Base-by-base conservation (phyloP, 2,113 vertebrate species). In the Alligator sinensis region DNA sequence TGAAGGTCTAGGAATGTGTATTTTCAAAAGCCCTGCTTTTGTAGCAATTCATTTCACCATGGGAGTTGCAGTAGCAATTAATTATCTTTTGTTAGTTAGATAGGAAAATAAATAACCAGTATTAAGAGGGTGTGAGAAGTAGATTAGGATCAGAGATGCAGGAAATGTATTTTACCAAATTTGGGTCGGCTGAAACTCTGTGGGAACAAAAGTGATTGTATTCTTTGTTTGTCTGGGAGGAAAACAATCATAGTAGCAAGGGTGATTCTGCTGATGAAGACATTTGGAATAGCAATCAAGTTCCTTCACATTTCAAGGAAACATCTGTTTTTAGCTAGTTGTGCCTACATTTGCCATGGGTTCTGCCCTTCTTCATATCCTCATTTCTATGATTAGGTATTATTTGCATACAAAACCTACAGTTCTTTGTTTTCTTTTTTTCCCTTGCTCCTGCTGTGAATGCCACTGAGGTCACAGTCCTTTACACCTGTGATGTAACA, bases 101-200 rank as follows among this genome's bases (percentile, higher is more conserved):
- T 63, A 80, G 62, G n/a, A 62, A 86, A 91, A 57, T 24, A 68
- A 10, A 14, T 75, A 77, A 87, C 34, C 76, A 77, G 60, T 84
- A 81, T 74, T 77, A 88, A 82, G 70, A 68, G 22, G 68, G 9
- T 60, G 21, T 68, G 63, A 77, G 75, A 76, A 92, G 88, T 6
- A 86, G 30, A 28, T 10, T 77, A 86, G 62, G 79, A 81, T 75
- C 88, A 89, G 92, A 92, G 55, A 82, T 95, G 19, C n/a, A 74
- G 63, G 63, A 64, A 63, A 64, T 4, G 14, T n/a, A 28, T 28
- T 64, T 64, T 64, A 11, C 63, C 63, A 64, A 64, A 64, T 64
- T 27, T 64, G 27, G 28, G 63, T 28, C 63, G 2, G 25, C 25
- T 64, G 27, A 27, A 64, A 64, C 63, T 28, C 12, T 64, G 63